Percentiles rank a stretch among this genome's conserved stretches.
These are phyloP conservation scores for Andrena cerasifolii DNA, from an alignment of 1,140 invertebrate genomes.

Conservation along the genomic window DNA sequence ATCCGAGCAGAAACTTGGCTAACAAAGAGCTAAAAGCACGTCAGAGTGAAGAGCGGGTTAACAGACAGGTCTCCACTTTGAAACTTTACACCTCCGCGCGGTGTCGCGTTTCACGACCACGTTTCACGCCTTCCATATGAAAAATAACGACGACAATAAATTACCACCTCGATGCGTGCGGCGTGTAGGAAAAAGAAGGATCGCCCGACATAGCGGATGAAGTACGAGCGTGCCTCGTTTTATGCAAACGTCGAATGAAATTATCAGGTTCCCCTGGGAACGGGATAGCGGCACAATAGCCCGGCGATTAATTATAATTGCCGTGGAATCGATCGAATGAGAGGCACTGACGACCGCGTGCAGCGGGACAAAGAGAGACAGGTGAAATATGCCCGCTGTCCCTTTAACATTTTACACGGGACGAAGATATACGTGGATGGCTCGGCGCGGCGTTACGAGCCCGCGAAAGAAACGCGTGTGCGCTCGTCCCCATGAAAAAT, in stretches of 20 bases:
- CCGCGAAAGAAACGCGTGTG: slow-evolving; percentile 41
- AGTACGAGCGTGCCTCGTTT: not conserved
- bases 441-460: slow-evolving; percentile 23
- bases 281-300: not conserved
- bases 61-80: slow-evolving; percentile 33
- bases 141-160: slow-evolving; percentile 47
- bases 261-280: not conserved
- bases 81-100: slow-evolving; percentile 36
- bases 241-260: not conserved
- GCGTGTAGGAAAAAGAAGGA: not conserved
- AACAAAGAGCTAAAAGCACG: slow-evolving; percentile 44
- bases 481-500: slow-evolving; percentile 41
- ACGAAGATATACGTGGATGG: slow-evolving; percentile 47
- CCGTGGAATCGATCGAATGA: slow-evolving; percentile 13
- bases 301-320: slow-evolving; percentile 13
- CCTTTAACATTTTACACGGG: slow-evolving; percentile 31
- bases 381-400: slow-evolving; percentile 51
- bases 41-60: slow-evolving; percentile 17
- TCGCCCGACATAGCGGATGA: not conserved
- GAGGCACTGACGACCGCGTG: slow-evolving; percentile 28
- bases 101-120: slow-evolving; percentile 37
- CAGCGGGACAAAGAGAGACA: slow-evolving; percentile 12
- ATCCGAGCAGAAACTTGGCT: not conserved
- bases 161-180: not conserved
- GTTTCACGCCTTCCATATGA: slow-evolving; percentile 35